Base-by-base conservation (phyloP, 2,113 vertebrate genomes). In the Xenus cinereus region DNA sequence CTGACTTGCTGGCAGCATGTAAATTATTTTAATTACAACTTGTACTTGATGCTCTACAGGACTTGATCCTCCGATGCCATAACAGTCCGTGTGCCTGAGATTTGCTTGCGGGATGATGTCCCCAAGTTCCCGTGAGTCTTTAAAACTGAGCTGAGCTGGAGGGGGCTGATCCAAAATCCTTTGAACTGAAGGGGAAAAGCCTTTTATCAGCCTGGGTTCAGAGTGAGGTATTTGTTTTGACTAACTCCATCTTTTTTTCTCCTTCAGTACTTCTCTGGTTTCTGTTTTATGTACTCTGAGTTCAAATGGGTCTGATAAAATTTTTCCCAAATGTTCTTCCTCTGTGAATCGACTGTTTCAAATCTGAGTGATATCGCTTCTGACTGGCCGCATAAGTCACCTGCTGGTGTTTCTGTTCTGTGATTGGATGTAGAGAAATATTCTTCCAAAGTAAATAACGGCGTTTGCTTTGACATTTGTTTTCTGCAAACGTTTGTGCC, bases 21-120 rank as follows among this genome's bases (percentile, higher is more conserved):
- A 93, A 95, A 96, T 98, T 93, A 91, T 97, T 98, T 97, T 98
- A 97, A 97, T 98, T 93, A 63, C 86, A 84, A 33, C 32, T 95
- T 93, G 60, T 75, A 69, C 73, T 79, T 89, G 90, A 82, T 95
- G 54, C 68, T 91, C 41, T 87, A 21, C 71, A 79, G 83, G 86
- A 75, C 80, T 79, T 27, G 54, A 75, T 93, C 60, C 66, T 84
- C 33, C 53, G 68, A 21, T 57, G 41, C 54, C 82, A 0, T 50
- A 62, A 17, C 15, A 46, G 57, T 60, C 43, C 69, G 53, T 72
- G 13, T 41, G 27, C 57, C 69, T n/a, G 76, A 62, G 37, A n/a
- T 79, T 84, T 92, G 28, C 57, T 50, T 82, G 46, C 35, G 72
- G 68, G 22, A 39, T 82, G 35, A 16, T 24, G 14, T 69, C 43